phyloP scores from a whole-genome alignment of 2,113 vertebrate genomes.

The Atlantisia rogersi region DNA sequence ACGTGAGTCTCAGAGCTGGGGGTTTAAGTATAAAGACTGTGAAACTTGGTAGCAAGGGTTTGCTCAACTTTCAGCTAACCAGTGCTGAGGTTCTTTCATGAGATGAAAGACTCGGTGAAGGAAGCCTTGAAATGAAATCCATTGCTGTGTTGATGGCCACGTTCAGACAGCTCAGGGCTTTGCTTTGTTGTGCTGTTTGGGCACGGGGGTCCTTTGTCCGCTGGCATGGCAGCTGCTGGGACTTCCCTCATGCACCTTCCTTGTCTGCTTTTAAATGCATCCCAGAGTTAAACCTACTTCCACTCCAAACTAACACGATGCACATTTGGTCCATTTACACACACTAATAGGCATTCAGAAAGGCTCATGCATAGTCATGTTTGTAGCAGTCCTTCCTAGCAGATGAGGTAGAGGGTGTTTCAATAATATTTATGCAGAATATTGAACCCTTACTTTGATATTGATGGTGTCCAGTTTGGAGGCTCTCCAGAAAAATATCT shows the following conservation, averaged over 20 bases:
- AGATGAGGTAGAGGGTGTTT: neutral
- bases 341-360: neutral
- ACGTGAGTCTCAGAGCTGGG: neutral
- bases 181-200: neutral
- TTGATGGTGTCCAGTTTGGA: neutral
- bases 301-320: neutral
- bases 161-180: neutral
- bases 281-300: neutral
- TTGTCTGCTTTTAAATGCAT: conserved; percentile 45
- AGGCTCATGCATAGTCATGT: neutral
- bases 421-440: neutral
- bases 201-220: neutral
- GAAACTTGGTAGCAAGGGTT: neutral
- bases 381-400: neutral
- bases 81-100: neutral
- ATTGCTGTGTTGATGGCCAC: neutral
- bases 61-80: neutral
- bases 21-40: neutral
- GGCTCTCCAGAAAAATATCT: neutral
- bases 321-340: neutral
- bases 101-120: neutral
- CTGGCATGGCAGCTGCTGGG: neutral
- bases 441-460: neutral
- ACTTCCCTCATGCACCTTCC: neutral
- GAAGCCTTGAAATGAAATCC: neutral